Percentiles rank a stretch among this genome's conserved stretches.
phyloP scores from a whole-genome alignment of 2,888 invertebrate species.

The Sinodicranocentrus sp. region DNA sequence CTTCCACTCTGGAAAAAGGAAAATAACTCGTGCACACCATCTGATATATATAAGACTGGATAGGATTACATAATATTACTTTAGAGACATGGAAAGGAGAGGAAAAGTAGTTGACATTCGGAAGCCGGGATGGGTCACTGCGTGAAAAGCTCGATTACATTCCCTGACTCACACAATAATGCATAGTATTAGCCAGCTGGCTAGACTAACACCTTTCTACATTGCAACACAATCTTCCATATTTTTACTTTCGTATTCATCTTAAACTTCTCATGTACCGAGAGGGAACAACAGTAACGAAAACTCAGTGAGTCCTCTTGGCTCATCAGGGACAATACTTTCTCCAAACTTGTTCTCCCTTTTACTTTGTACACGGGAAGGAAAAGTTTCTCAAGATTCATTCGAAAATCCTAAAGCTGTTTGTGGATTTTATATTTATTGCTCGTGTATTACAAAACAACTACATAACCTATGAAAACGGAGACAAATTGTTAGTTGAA shows the following conservation, averaged over 20 bases:
- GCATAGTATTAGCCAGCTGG: constrained; percentile 35
- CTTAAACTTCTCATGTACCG: background rate
- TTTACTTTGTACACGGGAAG: constrained; percentile 11
- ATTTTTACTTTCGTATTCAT: background rate
- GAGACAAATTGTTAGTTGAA: too few relatives aligned
- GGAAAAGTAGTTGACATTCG: constrained; percentile 57
- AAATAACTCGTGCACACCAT: background rate
- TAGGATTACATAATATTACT: constrained; percentile 20
- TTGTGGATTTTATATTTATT: constrained; percentile 44
- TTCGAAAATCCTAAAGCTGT: constrained; percentile 35
- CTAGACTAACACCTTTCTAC: constrained; percentile 17
- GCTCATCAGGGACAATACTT: background rate
- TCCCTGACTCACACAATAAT: constrained; percentile 5
- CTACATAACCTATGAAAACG: constrained; percentile 8
- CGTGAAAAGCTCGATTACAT: constrained; percentile 32
- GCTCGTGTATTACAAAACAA: constrained; percentile 42
- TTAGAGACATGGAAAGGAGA: background rate
- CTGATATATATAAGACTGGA: constrained; percentile 5
- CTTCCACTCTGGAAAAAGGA: background rate
- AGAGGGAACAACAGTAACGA: constrained; percentile 21
- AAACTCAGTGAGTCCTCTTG: constrained; percentile 14
- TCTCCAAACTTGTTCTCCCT: constrained; percentile 37
- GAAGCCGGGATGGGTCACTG: constrained; percentile 64
- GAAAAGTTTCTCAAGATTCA: constrained; percentile 22
- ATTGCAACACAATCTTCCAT: background rate